Evolutionary conservation across 2,113 vertebrate species (phyloP).

Genomic region (Chloropsis cyanopogon): DNA sequence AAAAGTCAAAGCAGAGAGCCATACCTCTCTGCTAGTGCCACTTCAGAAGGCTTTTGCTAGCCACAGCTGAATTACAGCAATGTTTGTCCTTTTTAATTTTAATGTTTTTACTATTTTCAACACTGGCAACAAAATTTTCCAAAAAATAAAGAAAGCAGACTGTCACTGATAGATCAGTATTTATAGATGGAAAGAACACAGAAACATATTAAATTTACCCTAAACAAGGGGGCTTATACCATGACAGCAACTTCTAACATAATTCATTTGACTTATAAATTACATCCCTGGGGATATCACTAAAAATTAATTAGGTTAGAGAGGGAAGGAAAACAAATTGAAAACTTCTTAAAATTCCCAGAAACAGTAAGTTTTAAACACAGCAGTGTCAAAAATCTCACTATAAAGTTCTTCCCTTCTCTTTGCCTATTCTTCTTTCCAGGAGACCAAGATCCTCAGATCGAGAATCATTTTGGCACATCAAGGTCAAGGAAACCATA

Average conservation of each 20-base stretch:
- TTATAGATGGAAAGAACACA: not conserved
- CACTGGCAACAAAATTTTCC: not conserved
- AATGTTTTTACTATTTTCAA: not conserved
- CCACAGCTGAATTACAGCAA: not conserved
- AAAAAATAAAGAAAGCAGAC: not conserved
- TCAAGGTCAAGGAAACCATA: not conserved
- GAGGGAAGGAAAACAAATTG: slow-evolving; percentile 38
- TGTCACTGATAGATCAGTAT: not conserved
- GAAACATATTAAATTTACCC: slow-evolving; percentile 34
- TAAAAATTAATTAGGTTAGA: slow-evolving; percentile 58
- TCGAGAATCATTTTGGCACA: not conserved
- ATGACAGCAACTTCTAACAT: slow-evolving; percentile 33
- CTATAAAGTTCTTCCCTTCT: not conserved
- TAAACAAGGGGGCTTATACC: slow-evolving; percentile 25
- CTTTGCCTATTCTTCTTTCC: not conserved
- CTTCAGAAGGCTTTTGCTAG: not conserved
- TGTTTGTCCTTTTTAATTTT: not conserved
- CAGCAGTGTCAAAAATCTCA: not conserved
- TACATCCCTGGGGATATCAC: not conserved
- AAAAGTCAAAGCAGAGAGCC: not conserved
- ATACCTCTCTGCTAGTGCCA: not conserved
- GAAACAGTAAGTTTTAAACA: slow-evolving; percentile 17
- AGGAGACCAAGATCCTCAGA: not conserved
- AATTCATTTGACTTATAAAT: slow-evolving; percentile 59
- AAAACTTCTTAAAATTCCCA: slow-evolving; percentile 45